A percentile compares a stretch with the other conserved stretches of the same genome.
These are phyloP conservation scores for Psammodynastes pulverulentus DNA, from an alignment of 2,113 vertebrate species.

Conservation along the genomic window DNA sequence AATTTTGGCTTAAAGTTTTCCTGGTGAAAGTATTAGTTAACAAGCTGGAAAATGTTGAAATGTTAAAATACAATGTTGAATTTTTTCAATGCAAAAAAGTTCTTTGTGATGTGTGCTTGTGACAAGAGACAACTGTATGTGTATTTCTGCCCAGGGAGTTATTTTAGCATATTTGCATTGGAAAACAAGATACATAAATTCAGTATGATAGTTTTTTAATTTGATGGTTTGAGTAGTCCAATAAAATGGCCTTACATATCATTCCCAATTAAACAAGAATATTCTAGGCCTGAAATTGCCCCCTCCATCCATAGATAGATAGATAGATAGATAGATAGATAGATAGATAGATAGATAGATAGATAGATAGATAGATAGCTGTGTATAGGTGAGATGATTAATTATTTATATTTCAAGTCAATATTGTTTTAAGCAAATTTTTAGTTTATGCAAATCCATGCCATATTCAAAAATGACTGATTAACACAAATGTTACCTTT, in stretches of 20 bases:
- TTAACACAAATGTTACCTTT: not conserved
- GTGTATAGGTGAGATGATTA: not conserved
- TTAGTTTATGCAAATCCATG: not conserved
- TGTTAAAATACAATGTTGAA: not conserved
- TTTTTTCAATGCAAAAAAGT: not conserved
- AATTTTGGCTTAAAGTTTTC: not conserved
- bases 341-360: not conserved
- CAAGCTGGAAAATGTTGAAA: not conserved
- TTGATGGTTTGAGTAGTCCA: not conserved
- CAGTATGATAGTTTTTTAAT: not conserved
- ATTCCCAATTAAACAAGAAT: not conserved
- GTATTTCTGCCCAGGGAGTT: not conserved
- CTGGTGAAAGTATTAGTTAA: not conserved
- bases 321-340: not conserved
- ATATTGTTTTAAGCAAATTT: not conserved
- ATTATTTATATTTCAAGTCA: not conserved
- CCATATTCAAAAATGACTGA: not conserved
- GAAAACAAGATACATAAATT: not conserved
- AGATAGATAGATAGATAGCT: not conserved
- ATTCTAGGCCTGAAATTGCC: not conserved
- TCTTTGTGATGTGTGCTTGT: not conserved
- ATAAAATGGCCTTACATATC: not conserved
- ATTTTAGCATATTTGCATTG: not conserved
- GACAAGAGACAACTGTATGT: not conserved
- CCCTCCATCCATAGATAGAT: not conserved